Conservation (phyloP, 1,140 invertebrate genomes). For the Saccostrea echinata region DNA sequence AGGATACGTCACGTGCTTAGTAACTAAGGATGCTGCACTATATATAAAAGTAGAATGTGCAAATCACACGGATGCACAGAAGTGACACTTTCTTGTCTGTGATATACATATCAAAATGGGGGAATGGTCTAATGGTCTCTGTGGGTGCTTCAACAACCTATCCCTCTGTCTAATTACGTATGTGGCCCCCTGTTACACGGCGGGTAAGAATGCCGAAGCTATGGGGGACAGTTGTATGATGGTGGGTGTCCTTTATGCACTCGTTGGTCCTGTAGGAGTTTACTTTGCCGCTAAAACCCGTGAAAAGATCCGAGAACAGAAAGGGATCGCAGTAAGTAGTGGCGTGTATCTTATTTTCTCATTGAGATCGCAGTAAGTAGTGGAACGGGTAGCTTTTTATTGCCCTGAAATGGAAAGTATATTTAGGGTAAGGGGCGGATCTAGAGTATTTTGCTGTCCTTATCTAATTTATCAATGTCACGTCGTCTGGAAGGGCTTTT, state of each 20-base stretch:
- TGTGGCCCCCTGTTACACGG: conserved; percentile 57
- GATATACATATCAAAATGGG: conserved; percentile 49
- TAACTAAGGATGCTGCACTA: no score
- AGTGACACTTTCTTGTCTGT: neutral
- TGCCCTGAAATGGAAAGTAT: no score
- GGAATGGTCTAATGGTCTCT: conserved; percentile 69
- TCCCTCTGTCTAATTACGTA: conserved; percentile 62
- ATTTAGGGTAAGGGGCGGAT: no score
- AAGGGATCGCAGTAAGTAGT: conserved; percentile 49
- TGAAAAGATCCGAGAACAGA: conserved; percentile 56
- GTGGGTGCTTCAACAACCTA: conserved; percentile 71
- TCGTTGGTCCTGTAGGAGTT: conserved; percentile 38
- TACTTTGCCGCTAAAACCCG: conserved; percentile 42
- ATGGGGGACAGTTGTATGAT: conserved; percentile 58
- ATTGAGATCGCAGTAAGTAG: no score
- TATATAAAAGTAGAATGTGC: no score
- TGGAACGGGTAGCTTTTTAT: no score
- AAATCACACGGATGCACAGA: neutral
- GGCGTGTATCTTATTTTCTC: no score
- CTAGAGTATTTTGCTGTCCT: no score
- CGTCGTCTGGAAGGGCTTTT: no score
- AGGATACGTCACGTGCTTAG: no score
- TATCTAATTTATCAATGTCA: no score
- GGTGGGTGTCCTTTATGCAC: conserved; percentile 57
- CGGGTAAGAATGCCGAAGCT: conserved; percentile 60